Percentiles rank a stretch among this genome's conserved stretches.
Conservation (phyloP, 1,140 invertebrate species). For the Drosophila kurseongensis region DNA sequence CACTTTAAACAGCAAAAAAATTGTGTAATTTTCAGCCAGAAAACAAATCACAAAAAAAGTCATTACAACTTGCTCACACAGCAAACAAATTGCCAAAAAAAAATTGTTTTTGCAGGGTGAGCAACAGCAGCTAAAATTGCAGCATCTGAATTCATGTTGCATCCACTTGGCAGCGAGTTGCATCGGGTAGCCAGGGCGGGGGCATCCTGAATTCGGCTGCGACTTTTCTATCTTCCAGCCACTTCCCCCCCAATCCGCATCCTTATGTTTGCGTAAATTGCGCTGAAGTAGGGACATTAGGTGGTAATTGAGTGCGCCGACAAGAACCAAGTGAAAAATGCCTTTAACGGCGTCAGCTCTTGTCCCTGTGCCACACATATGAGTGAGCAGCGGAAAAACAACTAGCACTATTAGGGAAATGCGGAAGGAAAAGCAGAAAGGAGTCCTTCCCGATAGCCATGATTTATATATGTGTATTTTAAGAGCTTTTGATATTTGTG, state of each 20-base stretch:
- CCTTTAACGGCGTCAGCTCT: slow-evolving; percentile 10
- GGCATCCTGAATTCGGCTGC: slow-evolving; percentile 16
- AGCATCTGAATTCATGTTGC: slow-evolving; percentile 49
- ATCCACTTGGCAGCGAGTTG: slow-evolving; percentile 1
- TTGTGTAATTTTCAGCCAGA: slow-evolving; percentile 37
- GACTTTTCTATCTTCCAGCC: slow-evolving; percentile 1
- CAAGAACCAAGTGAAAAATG: slow-evolving; percentile 56
- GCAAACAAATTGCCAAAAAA: slow-evolving; percentile 45
- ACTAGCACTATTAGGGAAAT: too few species aligned
- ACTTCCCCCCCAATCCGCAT: slow-evolving; percentile 3
- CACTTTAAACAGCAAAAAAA: neutral
- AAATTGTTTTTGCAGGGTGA: slow-evolving; percentile 17
- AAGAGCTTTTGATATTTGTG: slow-evolving; percentile 27
- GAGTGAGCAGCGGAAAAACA: slow-evolving; percentile 10
- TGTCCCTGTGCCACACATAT: slow-evolving; percentile 21
- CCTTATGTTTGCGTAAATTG: slow-evolving; percentile 73
- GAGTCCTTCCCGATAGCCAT: slow-evolving; percentile 35
- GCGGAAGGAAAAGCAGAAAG: neutral
- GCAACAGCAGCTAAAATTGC: slow-evolving; percentile 27
- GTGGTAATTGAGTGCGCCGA: slow-evolving; percentile 71
- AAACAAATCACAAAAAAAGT: slow-evolving; percentile 40
- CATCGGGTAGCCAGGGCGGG: neutral
- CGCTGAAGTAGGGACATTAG: slow-evolving; percentile 74
- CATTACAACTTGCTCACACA: slow-evolving; percentile 58
- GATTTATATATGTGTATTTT: slow-evolving; percentile 47